A percentile compares a stretch with the other conserved stretches of the same genome.
Evolutionary conservation across 1,140 invertebrate species (phyloP).

Genomic region (Sipha flava): DNA sequence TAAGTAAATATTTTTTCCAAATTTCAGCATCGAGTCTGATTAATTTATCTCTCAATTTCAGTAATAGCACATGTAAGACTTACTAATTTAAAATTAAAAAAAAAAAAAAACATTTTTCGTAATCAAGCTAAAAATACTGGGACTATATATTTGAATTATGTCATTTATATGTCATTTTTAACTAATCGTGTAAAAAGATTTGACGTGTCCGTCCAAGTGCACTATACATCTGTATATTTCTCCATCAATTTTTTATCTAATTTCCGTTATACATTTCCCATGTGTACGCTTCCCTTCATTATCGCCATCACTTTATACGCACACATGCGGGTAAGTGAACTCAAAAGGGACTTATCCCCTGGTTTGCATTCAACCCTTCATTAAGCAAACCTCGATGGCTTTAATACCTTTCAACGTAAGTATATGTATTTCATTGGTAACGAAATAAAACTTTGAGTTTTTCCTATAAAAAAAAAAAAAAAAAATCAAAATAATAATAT

Average conservation of each 20-base stretch:
- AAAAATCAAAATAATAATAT: neutral
- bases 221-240: neutral
- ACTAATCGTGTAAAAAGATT: neutral
- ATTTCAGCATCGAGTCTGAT: too few species aligned
- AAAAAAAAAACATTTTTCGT: too few species aligned
- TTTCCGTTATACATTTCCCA: constrained; percentile 25
- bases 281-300: constrained; percentile 22
- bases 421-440: neutral
- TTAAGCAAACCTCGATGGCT: constrained; percentile 14
- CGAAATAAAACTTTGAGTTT: neutral
- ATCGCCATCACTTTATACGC: constrained; percentile 8
- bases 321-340: constrained; percentile 19
- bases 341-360: constrained; percentile 8
- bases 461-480: neutral
- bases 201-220: neutral
- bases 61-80: too few species aligned
- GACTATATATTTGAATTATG: neutral
- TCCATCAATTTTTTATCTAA: constrained; percentile 13
- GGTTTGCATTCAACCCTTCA: constrained; percentile 25
- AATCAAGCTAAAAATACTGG: neutral
- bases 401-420: neutral
- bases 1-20: too few species aligned
- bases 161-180: neutral
- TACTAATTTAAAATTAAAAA: too few species aligned
- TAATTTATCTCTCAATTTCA: too few species aligned